phyloP scores from a whole-genome alignment of 2,888 invertebrate genomes.

The Nymphalis polychloros region DNA sequence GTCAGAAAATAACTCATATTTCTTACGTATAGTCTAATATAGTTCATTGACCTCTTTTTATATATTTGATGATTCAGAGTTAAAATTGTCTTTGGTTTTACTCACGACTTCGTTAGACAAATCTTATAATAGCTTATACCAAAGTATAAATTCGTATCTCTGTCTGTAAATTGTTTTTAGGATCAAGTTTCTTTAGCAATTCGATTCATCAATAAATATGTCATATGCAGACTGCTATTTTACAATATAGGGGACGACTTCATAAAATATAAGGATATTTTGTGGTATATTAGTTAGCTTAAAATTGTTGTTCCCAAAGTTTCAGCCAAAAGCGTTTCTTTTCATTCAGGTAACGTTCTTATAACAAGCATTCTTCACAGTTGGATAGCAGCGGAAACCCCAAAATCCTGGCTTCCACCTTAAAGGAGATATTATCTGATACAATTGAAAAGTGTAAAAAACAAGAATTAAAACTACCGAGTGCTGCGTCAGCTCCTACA shows the following conservation, averaged over 20 bases:
- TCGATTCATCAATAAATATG: no score
- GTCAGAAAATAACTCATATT: no score
- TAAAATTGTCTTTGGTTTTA: no score
- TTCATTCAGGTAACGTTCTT: constrained; percentile 27
- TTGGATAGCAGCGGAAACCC: constrained; percentile 72
- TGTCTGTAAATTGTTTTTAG: no score
- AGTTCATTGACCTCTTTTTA: no score
- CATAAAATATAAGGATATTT: neutral
- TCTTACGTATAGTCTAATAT: no score
- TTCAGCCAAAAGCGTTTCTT: constrained; percentile 5
- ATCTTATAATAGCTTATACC: no score
- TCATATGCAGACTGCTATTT: neutral
- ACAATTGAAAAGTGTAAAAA: constrained; percentile 61
- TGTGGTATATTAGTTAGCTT: neutral
- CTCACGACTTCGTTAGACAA: no score
- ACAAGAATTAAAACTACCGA: constrained; percentile 39
- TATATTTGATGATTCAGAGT: no score
- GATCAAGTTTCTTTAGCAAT: no score
- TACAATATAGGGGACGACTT: neutral
- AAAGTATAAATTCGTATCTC: no score
- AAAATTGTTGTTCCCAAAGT: neutral
- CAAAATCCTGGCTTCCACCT: constrained; percentile 63
- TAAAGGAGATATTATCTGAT: constrained; percentile 71
- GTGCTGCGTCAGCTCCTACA: constrained; percentile 36
- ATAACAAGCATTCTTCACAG: constrained; percentile 45